These are phyloP conservation scores for Mactromeris polynyma DNA, from an alignment of 2,888 invertebrate genomes.

Conservation along the genomic window DNA sequence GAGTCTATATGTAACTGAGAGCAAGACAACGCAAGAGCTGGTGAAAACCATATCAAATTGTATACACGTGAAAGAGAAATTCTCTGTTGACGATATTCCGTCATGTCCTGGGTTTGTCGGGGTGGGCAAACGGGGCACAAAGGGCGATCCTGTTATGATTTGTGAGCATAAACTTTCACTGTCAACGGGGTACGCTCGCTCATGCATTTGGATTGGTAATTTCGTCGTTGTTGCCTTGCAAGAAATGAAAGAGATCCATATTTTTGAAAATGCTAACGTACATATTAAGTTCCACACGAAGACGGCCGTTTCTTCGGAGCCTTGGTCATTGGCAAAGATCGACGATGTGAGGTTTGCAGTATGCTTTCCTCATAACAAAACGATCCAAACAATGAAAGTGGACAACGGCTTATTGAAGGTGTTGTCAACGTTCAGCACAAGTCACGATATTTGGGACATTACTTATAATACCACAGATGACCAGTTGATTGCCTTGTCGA, in stretches of 20 bases:
- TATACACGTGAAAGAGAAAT: constrained; percentile 9
- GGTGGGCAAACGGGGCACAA: background rate
- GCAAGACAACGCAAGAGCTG: constrained; percentile 14
- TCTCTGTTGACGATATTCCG: background rate
- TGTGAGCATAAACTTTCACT: constrained; percentile 9
- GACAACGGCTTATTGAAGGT: background rate
- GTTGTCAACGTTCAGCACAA: constrained; percentile 1
- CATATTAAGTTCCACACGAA: background rate
- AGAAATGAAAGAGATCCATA: constrained; percentile 3
- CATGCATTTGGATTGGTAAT: constrained; percentile 21
- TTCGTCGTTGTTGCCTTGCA: constrained; percentile 17
- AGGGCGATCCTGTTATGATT: background rate
- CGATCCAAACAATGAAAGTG: constrained; percentile 25
- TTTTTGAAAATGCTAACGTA: constrained; percentile 8
- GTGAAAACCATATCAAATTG: constrained; percentile 14
- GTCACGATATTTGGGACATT: constrained; percentile 21
- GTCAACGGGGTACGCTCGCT: background rate
- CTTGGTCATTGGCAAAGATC: constrained; percentile 4
- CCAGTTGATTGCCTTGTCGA: constrained; percentile 14
- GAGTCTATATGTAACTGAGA: background rate
- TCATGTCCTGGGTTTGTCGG: background rate
- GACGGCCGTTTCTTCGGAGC: background rate
- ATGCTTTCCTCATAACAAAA: constrained; percentile 21
- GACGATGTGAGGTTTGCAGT: constrained; percentile 23
- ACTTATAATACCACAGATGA: background rate